phyloP scores from a whole-genome alignment of 2,888 invertebrate species.

The Ectobius pallidus region DNA sequence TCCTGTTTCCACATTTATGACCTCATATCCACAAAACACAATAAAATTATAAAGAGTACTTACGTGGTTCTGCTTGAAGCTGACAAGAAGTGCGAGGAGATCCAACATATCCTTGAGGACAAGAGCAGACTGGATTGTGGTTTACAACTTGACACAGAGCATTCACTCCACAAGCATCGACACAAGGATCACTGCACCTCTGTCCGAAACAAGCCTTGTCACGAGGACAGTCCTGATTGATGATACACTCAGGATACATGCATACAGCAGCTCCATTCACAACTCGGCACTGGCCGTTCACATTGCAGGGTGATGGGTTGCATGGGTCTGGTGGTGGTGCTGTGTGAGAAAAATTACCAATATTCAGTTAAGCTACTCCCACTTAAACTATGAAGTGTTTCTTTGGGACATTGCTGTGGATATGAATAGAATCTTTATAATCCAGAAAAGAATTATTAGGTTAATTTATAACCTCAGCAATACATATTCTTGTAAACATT shows the following conservation, averaged over 20 bases:
- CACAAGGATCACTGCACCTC: slow-evolving; percentile 83
- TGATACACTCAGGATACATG: slow-evolving; percentile 84
- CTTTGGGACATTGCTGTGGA: too few relatives aligned
- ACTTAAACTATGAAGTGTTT: slow-evolving; percentile 43
- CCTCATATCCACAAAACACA: too few relatives aligned
- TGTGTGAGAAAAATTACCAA: slow-evolving; percentile 46
- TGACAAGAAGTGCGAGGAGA: slow-evolving; percentile 77
- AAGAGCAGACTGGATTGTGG: slow-evolving; percentile 78
- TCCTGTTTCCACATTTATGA: too few relatives aligned
- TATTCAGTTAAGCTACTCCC: neutral
- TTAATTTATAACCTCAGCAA: too few relatives aligned
- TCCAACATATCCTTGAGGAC: slow-evolving; percentile 79
- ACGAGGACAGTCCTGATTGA: slow-evolving; percentile 86
- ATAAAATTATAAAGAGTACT: too few relatives aligned
- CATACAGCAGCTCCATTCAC: slow-evolving; percentile 74
- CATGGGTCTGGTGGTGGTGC: slow-evolving; percentile 70
- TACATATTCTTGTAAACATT: too few relatives aligned
- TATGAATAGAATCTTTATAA: too few relatives aligned
- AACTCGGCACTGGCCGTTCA: slow-evolving; percentile 80
- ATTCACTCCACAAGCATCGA: slow-evolving; percentile 81
- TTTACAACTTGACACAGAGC: slow-evolving; percentile 80
- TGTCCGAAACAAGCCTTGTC: slow-evolving; percentile 82
- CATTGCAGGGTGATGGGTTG: slow-evolving; percentile 81
- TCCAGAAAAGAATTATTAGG: too few relatives aligned
- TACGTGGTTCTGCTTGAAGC: slow-evolving; percentile 54